Conservation (phyloP, 2,797 vertebrate genomes). For the Leptatherina wallacei region DNA sequence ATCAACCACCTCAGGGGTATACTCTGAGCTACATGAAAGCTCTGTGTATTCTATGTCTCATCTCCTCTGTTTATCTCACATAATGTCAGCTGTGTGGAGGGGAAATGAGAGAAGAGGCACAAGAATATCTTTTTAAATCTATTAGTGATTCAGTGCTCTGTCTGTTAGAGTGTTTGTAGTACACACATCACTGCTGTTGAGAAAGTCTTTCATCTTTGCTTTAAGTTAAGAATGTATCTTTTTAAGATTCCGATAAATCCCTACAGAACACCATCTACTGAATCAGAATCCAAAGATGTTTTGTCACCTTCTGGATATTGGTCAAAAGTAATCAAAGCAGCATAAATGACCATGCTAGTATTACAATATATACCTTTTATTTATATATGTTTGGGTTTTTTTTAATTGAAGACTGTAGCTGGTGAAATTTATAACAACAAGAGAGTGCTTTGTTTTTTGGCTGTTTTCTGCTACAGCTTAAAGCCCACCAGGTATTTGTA, state of each 20-base stretch:
- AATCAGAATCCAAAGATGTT: background rate
- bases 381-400: background rate
- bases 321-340: background rate
- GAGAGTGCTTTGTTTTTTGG: too few relatives aligned
- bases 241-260: background rate
- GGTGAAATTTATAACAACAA: background rate
- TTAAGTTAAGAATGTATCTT: slow-evolving; percentile 17
- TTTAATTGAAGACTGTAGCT: background rate
- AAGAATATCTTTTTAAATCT: slow-evolving; percentile 47
- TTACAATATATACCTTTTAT: too few relatives aligned
- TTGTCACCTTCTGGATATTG: background rate
- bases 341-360: background rate
- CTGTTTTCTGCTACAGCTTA: background rate
- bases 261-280: background rate
- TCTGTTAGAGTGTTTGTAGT: slow-evolving; percentile 12
- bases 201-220: slow-evolving; percentile 27
- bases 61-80: slow-evolving; percentile 65
- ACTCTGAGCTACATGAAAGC: slow-evolving; percentile 72
- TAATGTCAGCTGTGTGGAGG: slow-evolving; percentile 36
- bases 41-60: slow-evolving; percentile 61
- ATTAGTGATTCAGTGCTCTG: slow-evolving; percentile 21
- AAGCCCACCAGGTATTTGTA: background rate
- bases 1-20: slow-evolving; percentile 80
- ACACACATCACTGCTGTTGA: slow-evolving; percentile 3
- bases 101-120: slow-evolving; percentile 34